These are phyloP conservation scores for Cheiracanthium punctorium DNA, from an alignment of 2,888 invertebrate species.

Conservation along the genomic window DNA sequence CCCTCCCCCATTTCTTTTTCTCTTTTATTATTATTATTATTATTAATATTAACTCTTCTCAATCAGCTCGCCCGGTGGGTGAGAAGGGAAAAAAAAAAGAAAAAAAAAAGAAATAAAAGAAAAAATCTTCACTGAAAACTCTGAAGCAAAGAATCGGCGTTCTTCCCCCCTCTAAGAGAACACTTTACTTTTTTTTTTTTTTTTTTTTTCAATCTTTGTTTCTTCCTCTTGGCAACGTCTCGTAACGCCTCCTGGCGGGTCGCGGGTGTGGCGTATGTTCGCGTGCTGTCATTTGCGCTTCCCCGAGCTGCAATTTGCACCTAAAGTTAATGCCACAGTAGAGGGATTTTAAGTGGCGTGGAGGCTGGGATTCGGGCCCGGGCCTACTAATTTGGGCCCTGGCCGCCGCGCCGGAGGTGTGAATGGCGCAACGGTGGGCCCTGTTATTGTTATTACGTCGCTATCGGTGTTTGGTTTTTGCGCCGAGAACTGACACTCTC, in stretches of 20 bases:
- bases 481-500: not conserved
- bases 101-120: no score
- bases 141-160: no score
- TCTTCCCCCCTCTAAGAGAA: no score
- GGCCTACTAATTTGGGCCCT: constrained; percentile 55
- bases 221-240: constrained; percentile 42
- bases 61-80: no score
- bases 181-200: no score
- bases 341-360: constrained; percentile 42
- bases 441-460: not conserved
- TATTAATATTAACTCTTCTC: no score
- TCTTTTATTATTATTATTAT: no score
- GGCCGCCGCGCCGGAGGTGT: constrained; percentile 47
- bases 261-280: constrained; percentile 60
- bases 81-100: no score
- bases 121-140: no score
- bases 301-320: constrained; percentile 62
- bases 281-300: constrained; percentile 55
- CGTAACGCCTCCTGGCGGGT: constrained; percentile 63
- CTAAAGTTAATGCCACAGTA: constrained; percentile 51
- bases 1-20: no score
- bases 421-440: constrained; percentile 24
- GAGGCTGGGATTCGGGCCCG: constrained; percentile 37
- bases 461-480: not conserved
- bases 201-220: no score